Evolutionary conservation across 1,140 invertebrate genomes (phyloP), one percentile per base, ranked within the genome.

Genomic region (Anastrepha ludens): DNA sequence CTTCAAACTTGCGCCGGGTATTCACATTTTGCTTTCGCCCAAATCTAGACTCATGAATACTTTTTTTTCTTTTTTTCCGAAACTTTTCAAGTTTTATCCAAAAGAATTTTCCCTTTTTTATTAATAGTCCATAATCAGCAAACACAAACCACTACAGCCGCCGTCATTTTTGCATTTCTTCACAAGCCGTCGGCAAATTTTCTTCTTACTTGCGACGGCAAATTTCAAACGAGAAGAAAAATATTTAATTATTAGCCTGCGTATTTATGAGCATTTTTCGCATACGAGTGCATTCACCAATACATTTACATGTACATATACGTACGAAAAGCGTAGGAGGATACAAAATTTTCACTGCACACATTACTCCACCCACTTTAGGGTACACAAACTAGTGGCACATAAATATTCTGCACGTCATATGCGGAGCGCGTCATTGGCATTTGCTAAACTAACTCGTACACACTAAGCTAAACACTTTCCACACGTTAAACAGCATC

Each of bases 401-500:
- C 74, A 81, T 81, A 81, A 81, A 81, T 81, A 81, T 81, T n/a
- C 47, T 20, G 74, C 44, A 81, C 74, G 74, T 81, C 74, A 81
- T 81, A 81, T 81, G 74, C 74, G 47, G 74, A 81, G 74, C 74
- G 44, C 47, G 74, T 81, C 74, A 55, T 2, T 29, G n/a, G n/a
- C 74, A 29, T 81, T 20, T 29, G 20, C 74, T 81, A 81, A 81
- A 55, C 29, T 29, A 29, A 29, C 29, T 29, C 29, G 29, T 29
- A 1, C 20, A 20, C 17, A 47, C 74, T 81, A 81, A 81, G 44
- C 74, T 81, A 50, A 81, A 81, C 74, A 81, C 47, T 81, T 81
- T 81, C 44, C 74, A 81, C 47, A 81, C 50, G 44, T 81, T 81
- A 29, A 55, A 47, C 74, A 13, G 41, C 67, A 20, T 11, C 5